Percentiles rank a stretch among this genome's conserved stretches.
Evolutionary conservation across 1,140 invertebrate genomes (phyloP).

Genomic region (Danaus plexippus): DNA sequence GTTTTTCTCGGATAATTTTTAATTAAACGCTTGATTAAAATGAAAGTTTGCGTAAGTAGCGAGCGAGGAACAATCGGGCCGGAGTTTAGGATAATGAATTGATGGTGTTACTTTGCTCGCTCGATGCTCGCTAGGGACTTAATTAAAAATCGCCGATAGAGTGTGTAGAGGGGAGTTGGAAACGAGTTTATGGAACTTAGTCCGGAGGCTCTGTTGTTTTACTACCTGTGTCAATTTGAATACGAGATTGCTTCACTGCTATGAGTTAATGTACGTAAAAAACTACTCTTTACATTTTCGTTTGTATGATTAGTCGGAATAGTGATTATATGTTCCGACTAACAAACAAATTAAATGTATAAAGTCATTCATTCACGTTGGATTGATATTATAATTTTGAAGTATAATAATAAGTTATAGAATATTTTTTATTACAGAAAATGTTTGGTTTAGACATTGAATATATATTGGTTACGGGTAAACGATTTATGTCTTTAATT

Average conservation of each 20-base stretch:
- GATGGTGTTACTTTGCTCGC: slow-evolving; percentile 69
- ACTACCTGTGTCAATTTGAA: slow-evolving; percentile 70
- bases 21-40: slow-evolving; percentile 73
- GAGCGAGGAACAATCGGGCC: slow-evolving; percentile 68
- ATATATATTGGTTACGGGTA: too few species aligned
- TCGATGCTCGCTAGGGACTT: slow-evolving; percentile 64
- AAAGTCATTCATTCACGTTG: too few species aligned
- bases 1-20: slow-evolving; percentile 72
- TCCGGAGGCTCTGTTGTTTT: slow-evolving; percentile 64
- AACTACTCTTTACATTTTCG: slow-evolving; percentile 13
- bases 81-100: slow-evolving; percentile 72
- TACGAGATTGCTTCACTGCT: slow-evolving; percentile 55
- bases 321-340: too few species aligned
- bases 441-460: too few species aligned
- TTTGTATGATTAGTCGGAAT: slow-evolving; percentile 1
- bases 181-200: slow-evolving; percentile 69
- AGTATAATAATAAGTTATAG: too few species aligned
- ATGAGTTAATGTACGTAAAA: slow-evolving; percentile 38
- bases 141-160: slow-evolving; percentile 72
- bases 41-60: slow-evolving; percentile 72
- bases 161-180: slow-evolving; percentile 66
- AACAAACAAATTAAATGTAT: too few species aligned
- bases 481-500: too few species aligned
- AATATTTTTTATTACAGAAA: too few species aligned
- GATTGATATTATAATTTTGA: too few species aligned